Base-by-base conservation (phyloP, 2,888 invertebrate genomes). In the Willowsia nigromaculata region DNA sequence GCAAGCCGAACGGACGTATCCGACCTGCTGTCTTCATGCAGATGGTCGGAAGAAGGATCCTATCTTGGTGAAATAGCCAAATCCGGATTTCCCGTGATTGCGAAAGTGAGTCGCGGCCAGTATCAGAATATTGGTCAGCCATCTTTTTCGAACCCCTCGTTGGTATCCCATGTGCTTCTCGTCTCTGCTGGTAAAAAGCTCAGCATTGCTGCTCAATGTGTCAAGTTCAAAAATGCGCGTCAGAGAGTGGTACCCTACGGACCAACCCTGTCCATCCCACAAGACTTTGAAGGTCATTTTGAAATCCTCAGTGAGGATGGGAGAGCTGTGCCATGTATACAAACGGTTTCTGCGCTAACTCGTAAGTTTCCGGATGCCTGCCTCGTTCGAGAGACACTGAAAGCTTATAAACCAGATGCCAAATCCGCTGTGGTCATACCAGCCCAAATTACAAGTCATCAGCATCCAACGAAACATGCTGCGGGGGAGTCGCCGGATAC, bases 291-390 rank as follows among this genome's bases (percentile, higher is more conserved):
- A 92, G 99, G 99, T 9, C 98, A 97, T 94, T 99, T 99, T 94
- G 98, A 99, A 94, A 95, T 99, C 80, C 95, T 99, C 43, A 98
- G 98, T 93, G 98, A 99, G 94, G 98, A 99, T 94, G 98, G 98
- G 0, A 95, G 97, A 93, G 97, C 98, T 30, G 97, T 98, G 9
- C 95, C 97, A 91, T 97, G 98, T 93, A 97, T 98, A 93, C 97
- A 98, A 94, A 97, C 96, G 91, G 98, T 98, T 0, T 95, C 96
- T 90, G 98, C 98, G 94, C 94, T 99, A 92, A 96, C 97, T 1
- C 93, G 93, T 88, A 92, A 93, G 50, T 94, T 93, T 87, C 94
- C 94, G 22, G 94, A 94, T 81, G 93, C 93, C 1, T 97, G 97
- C 93, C 94, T 98, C 90, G 97, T 97, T 6, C 95, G 97, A 92